Conservation (phyloP, 2,888 invertebrate species). For the Campaea margaritaria region DNA sequence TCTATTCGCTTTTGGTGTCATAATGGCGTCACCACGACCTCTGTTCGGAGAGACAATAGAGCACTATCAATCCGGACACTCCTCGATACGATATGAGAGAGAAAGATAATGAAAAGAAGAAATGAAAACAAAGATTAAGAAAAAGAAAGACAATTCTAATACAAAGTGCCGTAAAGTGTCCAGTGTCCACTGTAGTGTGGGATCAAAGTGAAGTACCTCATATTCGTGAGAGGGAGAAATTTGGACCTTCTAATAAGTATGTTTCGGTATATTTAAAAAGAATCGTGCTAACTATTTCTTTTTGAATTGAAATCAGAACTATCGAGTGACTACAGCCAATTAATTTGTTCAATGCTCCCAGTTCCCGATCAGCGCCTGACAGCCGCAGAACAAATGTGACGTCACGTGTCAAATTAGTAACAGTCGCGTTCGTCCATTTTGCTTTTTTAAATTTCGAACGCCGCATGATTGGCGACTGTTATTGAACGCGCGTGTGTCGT, state of each 20-base stretch:
- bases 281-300: too few species aligned
- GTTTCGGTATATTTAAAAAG: too few species aligned
- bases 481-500: conserved; percentile 63
- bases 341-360: conserved; percentile 57
- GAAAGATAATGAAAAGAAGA: neutral
- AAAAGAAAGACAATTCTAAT: too few species aligned
- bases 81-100: neutral
- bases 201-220: too few species aligned
- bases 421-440: conserved; percentile 73
- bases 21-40: conserved; percentile 35
- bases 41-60: conserved; percentile 38
- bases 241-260: too few species aligned
- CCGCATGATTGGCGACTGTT: conserved; percentile 77
- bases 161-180: too few species aligned
- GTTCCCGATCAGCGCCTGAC: conserved; percentile 48
- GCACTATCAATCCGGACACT: conserved; percentile 26
- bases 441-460: conserved; percentile 77
- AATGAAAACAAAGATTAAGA: too few species aligned
- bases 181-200: too few species aligned
- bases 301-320: neutral
- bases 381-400: conserved; percentile 73
- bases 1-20: conserved; percentile 43
- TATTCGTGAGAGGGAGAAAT: too few species aligned
- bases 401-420: conserved; percentile 81
- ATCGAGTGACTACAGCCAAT: conserved; percentile 46